Base-by-base conservation (phyloP, 2,113 vertebrate genomes). In the Prunella fulvescens region DNA sequence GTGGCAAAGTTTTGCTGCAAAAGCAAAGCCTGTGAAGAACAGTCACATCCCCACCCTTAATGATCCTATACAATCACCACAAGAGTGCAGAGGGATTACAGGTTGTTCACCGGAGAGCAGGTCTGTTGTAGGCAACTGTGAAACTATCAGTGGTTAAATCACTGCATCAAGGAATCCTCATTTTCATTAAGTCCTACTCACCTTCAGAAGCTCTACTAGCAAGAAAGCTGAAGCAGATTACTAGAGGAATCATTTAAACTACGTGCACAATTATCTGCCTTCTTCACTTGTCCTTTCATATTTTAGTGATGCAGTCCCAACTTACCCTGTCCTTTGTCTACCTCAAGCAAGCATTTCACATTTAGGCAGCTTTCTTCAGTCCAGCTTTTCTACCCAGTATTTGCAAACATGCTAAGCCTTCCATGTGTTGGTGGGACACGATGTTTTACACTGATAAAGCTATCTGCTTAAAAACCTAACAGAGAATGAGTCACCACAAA, bases 391-490 rank as follows among this genome's bases (percentile, higher is more conserved):
- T 42, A 58, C 11, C 7, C 56, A 60, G 23, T 66, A 73, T 31
- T 71, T 81, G 64, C 82, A 90, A 77, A 83, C 39, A 80, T 62
- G n/a, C 19, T n/a, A 28, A n/a, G 45, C 11, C 26, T 65, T 78
- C 58, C 3, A 0, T 8, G 26, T 11, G 39, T 23, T n/a, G 47
- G 35, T 54, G 35, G 53, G 35, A 79, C 53, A 90, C 90, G 37
- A 13, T 24, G 31, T 35, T 88, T 73, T 57, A 80, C 39, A 42
- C 18, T 33, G 70, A 76, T 85, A 81, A 91, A 95, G 15, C 40
- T 87, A 94, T 65, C 88, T 88, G 62, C 71, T 72, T 93, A 85
- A 90, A 95, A 90, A 45, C 65, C 86, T 86, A 85, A 73, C 54
- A 66, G 74, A 90, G 62, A 90, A 90, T 25, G 7, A 90, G 57